Evolutionary conservation across 2,113 vertebrate species (phyloP).

Genomic region (Microcebus jonahi): DNA sequence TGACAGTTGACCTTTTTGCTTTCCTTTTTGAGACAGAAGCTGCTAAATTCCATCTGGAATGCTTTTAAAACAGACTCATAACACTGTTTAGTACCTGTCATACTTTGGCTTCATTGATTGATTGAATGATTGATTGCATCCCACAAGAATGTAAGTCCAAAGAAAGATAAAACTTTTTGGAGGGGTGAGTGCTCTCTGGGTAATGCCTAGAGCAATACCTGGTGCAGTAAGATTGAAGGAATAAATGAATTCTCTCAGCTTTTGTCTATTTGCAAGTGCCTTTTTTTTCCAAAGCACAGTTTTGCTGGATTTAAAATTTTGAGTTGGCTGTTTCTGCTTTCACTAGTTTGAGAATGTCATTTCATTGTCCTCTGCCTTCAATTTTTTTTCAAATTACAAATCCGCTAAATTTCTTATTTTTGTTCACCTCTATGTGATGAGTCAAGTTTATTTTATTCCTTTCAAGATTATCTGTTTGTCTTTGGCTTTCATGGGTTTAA

Average conservation of each 20-base stretch:
- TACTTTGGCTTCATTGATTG: neutral
- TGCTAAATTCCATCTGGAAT: neutral
- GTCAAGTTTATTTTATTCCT: neutral
- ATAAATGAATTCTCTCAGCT: neutral
- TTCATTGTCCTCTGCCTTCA: neutral
- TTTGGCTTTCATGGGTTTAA: neutral
- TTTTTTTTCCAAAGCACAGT: neutral
- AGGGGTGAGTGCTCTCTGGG: neutral
- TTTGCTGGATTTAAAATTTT: neutral
- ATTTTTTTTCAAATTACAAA: neutral
- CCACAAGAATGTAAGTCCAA: neutral
- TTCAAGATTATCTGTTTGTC: neutral
- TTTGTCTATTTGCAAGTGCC: neutral
- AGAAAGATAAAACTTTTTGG: neutral
- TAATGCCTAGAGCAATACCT: neutral
- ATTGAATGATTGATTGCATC: neutral
- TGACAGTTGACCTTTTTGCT: neutral
- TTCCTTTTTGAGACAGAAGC: neutral
- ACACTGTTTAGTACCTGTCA: too few relatives aligned
- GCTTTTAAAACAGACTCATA: neutral
- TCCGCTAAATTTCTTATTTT: neutral
- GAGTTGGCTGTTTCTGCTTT: neutral
- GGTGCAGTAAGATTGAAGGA: neutral
- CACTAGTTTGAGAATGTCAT: neutral
- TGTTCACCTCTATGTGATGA: neutral